A percentile compares a stretch with the other conserved stretches of the same genome.
Conservation (phyloP, 2,113 vertebrate genomes). For the Brachyhypopomus gauderio region DNA sequence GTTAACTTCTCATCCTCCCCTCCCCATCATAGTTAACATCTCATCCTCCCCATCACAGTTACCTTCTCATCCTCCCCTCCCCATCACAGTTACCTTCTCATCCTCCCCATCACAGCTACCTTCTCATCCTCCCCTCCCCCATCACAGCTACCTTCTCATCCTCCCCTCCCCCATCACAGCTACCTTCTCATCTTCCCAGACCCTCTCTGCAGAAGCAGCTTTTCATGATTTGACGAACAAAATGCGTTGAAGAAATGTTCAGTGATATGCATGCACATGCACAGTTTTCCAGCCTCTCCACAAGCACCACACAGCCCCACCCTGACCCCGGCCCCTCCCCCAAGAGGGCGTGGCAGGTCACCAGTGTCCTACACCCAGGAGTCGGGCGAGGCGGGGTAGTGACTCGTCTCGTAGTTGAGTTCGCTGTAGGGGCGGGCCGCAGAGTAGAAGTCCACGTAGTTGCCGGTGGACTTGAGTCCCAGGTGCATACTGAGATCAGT, state of each 20-base stretch:
- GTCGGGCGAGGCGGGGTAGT: conserved; percentile 98
- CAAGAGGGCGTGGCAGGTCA: conserved; percentile 41
- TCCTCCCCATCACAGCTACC: no score
- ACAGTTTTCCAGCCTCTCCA: conserved; percentile 70
- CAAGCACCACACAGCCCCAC: conserved; percentile 52
- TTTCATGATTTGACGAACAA: conserved; percentile 73
- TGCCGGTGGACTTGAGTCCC: conserved; percentile 98
- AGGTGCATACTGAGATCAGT: conserved; percentile 98
- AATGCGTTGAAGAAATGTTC: conserved; percentile 82
- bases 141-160: conserved; percentile 49
- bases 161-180: no score
- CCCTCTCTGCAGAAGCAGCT: conserved; percentile 76
- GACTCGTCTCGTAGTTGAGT: conserved; percentile 99
- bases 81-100: no score
- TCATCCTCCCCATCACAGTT: no score
- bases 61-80: no score
- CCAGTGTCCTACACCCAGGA: conserved; percentile 90
- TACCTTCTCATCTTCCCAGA: no score
- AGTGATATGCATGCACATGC: conserved; percentile 91
- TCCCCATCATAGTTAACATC: no score
- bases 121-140: no score
- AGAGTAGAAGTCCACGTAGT: conserved; percentile 99
- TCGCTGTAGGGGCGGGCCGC: conserved; percentile 98
- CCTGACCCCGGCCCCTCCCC: conserved; percentile 33
- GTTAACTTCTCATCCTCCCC: no score